Percentiles rank a stretch among this genome's conserved stretches.
Evolutionary conservation across 2,888 invertebrate genomes (phyloP).

Genomic region (Lasioglossum lativentre): DNA sequence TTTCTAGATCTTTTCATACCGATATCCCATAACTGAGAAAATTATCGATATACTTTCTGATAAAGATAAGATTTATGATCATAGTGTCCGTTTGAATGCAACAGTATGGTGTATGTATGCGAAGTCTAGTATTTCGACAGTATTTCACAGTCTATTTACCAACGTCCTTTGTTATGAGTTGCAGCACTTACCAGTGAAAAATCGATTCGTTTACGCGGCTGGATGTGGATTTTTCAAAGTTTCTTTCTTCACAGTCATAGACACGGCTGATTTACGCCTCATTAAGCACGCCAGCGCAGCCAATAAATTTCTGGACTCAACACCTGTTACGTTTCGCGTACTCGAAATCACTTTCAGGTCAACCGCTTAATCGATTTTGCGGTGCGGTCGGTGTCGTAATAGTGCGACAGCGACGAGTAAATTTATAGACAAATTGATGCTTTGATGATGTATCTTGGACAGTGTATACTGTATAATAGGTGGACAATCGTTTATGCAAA

Average conservation of each 20-base stretch:
- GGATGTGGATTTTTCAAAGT: neutral
- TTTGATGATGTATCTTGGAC: neutral
- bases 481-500: neutral
- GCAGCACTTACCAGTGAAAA: neutral
- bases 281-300: constrained; percentile 14
- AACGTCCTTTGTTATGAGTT: neutral
- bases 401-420: neutral
- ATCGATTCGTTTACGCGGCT: constrained; percentile 6
- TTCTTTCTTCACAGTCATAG: constrained; percentile 17
- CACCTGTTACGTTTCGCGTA: constrained; percentile 41
- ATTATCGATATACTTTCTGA: neutral
- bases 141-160: neutral
- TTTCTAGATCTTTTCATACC: neutral
- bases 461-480: neutral
- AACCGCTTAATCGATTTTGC: constrained; percentile 29
- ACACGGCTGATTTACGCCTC: constrained; percentile 34
- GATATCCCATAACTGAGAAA: neutral
- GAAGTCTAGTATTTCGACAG: neutral
- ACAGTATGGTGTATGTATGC: neutral
- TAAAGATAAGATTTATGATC: neutral
- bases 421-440: neutral
- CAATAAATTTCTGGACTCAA: constrained; percentile 28
- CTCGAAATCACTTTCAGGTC: constrained; percentile 31
- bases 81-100: neutral
- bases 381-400: constrained; percentile 6